Base-by-base conservation (phyloP, 2,113 vertebrate genomes). In the Tragulus kanchil region DNA sequence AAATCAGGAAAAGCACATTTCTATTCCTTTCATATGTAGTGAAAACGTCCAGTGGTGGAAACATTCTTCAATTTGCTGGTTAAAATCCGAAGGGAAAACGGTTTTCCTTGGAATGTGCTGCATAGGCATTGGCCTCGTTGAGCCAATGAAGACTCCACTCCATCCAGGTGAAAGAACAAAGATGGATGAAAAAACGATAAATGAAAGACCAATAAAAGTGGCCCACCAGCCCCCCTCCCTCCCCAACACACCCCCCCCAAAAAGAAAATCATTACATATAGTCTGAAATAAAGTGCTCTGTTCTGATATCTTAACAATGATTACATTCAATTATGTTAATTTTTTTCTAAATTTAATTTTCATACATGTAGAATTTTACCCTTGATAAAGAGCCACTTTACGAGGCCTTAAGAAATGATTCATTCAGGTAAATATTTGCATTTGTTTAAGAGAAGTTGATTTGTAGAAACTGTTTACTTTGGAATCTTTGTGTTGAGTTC, bases 301-400 rank as follows among this genome's bases (percentile, higher is more conserved):
- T 77, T 96, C 71, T 93, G 85, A 36, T 85, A 85, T 95, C 93
- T 97, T 92, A 97, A 90, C 36, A 84, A 59, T 95, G 16, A 88
- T 58, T 97, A 96, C 14, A 71, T 73, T 94, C n/a, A 85, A 31
- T 65, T 73, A 79, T 81, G 45, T 79, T 25, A 77, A 81, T 58
- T 12, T 52, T 87, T 94, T 82, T 81, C 36, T 82, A 69, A 78
- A 77, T 58, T 88, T 94, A 56, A 56, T 90, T 86, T 28, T 14
- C 6, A 31, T 71, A 45, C 64, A 78, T 84, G 23, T 87, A 78
- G 28, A 86, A 82, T 52, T 90, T 93, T 95, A 69, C 77, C 87
- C 83, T 94, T 92, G 42, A 84, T 75, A 42, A 85, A 65, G 50
- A 71, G 17, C 91, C 88, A 85, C 28, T 93, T 73, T 78, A 71